Base-by-base conservation (phyloP, 2,888 invertebrate genomes). In the Latrodectus hesperus region DNA sequence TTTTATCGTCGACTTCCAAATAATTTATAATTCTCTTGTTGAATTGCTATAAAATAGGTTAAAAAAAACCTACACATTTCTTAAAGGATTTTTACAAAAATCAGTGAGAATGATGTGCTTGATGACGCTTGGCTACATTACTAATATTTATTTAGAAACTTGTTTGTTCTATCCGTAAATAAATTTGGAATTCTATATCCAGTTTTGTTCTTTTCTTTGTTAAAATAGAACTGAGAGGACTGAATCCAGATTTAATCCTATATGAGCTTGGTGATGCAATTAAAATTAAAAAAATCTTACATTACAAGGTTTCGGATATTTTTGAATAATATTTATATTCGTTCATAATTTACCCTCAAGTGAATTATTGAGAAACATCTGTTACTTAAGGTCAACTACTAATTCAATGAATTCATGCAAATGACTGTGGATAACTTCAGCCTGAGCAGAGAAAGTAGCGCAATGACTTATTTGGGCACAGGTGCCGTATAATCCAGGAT, bases 71-170 rank as follows among this genome's bases (percentile, higher is more conserved):
- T n/a, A 67, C 67, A 16, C n/a, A 3, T 67, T 67, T 67, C 67
- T 67, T 67, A 10, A 67, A 11, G n/a, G 3, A 12, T 67, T 67
- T 67, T n/a, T 67, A 17, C 67, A 67, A n/a, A 67, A 67, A 38
- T 71, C 71, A 38, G 0, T 49, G 9, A 49, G 38, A 71, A 71
- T 2, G 38, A 51, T 38, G 71, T 38, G 49, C 71, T 71, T 38
- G 49, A 51, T 71, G 71, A 71, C 22, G 5, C 51, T 71, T 71
- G 71, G 51, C 49, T 49, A 71, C 26, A 71, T 71, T 71, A 71
- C 26, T 38, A 71, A 71, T 38, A 38, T 71, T 38, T 71, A 38
- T 22, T 38, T 71, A 0, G 51, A 38, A 71, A 71, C 38, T 71
- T 71, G 1, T 71, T 71, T 26, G 71, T 71, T 71, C 38, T 38